Conservation (phyloP, 2,113 vertebrate genomes). For the Monopterus albus region DNA sequence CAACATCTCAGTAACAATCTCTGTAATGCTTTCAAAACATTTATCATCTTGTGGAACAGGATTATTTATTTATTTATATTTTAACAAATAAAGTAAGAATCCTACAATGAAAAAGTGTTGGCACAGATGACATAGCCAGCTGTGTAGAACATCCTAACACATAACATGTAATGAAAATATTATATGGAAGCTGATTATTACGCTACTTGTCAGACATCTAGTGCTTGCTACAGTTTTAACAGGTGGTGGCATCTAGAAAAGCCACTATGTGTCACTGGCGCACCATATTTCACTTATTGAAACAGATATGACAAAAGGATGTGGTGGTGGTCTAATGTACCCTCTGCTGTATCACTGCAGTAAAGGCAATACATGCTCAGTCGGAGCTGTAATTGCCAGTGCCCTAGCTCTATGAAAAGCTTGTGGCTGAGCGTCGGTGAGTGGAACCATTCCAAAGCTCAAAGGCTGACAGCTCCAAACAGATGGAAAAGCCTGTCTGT, state of each 20-base stretch:
- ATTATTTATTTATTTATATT: no score
- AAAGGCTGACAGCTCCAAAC: slow-evolving; percentile 67
- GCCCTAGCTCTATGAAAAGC: neutral
- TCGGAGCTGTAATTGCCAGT: slow-evolving; percentile 3
- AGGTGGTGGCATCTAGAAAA: slow-evolving; percentile 16
- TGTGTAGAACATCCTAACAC: slow-evolving; percentile 14
- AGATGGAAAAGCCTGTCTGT: slow-evolving; percentile 62
- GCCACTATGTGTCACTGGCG: neutral
- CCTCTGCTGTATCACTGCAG: neutral
- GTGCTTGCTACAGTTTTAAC: slow-evolving; percentile 41
- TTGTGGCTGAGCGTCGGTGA: slow-evolving; percentile 26
- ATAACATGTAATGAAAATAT: slow-evolving; percentile 23
- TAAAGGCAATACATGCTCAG: slow-evolving; percentile 11
- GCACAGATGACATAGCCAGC: slow-evolving; percentile 30
- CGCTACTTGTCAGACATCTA: slow-evolving; percentile 2
- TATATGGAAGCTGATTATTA: neutral
- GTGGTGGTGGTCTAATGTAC: neutral
- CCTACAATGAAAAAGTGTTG: slow-evolving; percentile 30
- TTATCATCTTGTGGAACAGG: slow-evolving; percentile 17
- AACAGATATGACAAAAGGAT: neutral
- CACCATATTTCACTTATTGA: slow-evolving; percentile 33
- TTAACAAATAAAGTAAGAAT: slow-evolving; percentile 17
- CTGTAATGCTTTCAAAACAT: slow-evolving; percentile 30
- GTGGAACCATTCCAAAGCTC: slow-evolving; percentile 48
- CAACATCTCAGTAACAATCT: neutral